phyloP scores from a whole-genome alignment of 2,888 invertebrate species.

The Pachliopta kotzebuea region DNA sequence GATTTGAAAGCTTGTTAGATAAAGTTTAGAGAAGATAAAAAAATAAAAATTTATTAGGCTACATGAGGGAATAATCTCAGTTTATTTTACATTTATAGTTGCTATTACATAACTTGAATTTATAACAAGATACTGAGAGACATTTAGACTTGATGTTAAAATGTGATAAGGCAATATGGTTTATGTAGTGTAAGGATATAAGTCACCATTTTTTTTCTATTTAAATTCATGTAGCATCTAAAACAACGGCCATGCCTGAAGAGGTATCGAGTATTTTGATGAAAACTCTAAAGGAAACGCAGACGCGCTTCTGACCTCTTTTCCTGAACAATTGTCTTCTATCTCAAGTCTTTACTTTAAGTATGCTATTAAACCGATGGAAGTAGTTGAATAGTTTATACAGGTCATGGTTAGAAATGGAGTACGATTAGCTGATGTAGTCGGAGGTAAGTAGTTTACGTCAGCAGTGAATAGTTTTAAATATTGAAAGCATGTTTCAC shows the following conservation, averaged over 20 bases:
- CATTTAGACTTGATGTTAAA: too few relatives aligned
- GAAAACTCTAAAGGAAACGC: not conserved
- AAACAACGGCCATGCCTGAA: not conserved
- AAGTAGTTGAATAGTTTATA: slow-evolving; percentile 36
- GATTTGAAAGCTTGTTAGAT: not conserved
- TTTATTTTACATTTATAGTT: too few relatives aligned
- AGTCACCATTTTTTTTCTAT: too few relatives aligned
- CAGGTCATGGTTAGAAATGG: slow-evolving; percentile 31
- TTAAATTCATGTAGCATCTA: not conserved
- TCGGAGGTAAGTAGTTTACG: not conserved
- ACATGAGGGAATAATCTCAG: too few relatives aligned
- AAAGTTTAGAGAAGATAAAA: not conserved
- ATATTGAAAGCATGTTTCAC: not conserved
- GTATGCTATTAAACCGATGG: slow-evolving; percentile 4
- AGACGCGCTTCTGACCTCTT: slow-evolving; percentile 2
- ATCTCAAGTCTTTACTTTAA: slow-evolving; percentile 16
- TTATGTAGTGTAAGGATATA: too few relatives aligned
- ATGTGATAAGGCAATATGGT: too few relatives aligned
- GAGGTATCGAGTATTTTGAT: not conserved
- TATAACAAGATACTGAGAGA: too few relatives aligned
- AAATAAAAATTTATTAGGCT: not conserved
- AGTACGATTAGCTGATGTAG: not conserved
- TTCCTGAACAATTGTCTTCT: slow-evolving; percentile 9
- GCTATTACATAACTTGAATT: too few relatives aligned
- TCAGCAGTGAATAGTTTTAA: not conserved